Base-by-base conservation (phyloP, 1,140 invertebrate species). In the Zelostemma sp. region DNA sequence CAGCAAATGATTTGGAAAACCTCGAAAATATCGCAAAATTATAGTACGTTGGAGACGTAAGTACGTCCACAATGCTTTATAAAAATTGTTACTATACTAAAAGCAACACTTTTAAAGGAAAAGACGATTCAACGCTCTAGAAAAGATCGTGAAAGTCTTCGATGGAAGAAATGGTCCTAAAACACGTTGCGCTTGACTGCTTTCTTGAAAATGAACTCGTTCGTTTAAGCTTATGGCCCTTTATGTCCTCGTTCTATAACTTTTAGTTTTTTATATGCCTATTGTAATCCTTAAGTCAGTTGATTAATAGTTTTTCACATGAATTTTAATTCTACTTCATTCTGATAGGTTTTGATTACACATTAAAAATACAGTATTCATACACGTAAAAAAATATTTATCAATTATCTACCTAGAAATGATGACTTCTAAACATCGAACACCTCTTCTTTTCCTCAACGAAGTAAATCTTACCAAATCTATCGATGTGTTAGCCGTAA, bases 1-100 rank as follows among this genome's bases (percentile, higher is more conserved):
- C 45, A 51, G 35, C 57, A 68, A 75, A 72, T 69, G 73, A 66
- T 48, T 63, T 40, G 67, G 67, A 72, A 72, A 56, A 50, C 46
- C 33, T 46, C 18, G 51, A 72, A 74, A 75, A 72, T 75, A 75
- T 62, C 63, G 59, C 46, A 12, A 25, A 53, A 51, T 51, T 43
- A 5, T 33, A 17, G 45, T 12, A 18, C 4, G 16, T 4, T 18
- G 12, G 40, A 63, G 60, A 17, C 28, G 18, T 18, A 51, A 63
- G 55, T 59, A 40, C 41, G 35, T 60, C 21, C 46, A 35, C 47
- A 57, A 53, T 64, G 60, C 6, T 64, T 57, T 19, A 45, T 14
- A 46, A 57, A 60, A 69, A 60, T 60, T 64, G 50, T 47, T 56
- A 60, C 60, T 54, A 64, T 64, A 64, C 61, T 46, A 57, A 69